Base-by-base conservation (phyloP, 2,888 invertebrate genomes). In the Hedya salicella region DNA sequence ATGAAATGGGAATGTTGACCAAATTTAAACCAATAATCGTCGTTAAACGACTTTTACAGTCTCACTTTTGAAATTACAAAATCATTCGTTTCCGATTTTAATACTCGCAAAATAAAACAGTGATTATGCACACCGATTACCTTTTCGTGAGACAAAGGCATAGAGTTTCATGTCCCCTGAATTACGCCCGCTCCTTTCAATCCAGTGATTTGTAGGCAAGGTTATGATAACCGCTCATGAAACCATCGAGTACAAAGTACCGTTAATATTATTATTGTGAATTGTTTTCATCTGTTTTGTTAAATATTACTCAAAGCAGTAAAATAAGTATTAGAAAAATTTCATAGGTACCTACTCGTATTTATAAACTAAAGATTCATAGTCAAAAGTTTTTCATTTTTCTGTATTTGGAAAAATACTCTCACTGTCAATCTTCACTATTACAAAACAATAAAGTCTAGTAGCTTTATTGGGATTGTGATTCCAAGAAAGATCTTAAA, bases 121-220 rank as follows among this genome's bases (percentile, higher is more conserved):
- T 42, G 42, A 61, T 61, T 66, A 61, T 49, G 53, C 48, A 19
- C 61, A 66, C 48, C 48, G 40, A 46, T 60, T 61, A 59, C 52
- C 32, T 17, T 32, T 21, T 53, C 19, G 48, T 16, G 4, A 60
- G 19, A 53, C 21, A 48, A 46, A 49, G 25, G 30, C 53, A 14
- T 54, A 17, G 60, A 49, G 30, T 14, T 61, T 61, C 42, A 61
- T 60, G 66, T 39, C 60, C 54, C 60, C 42, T 66, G 53, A 60
- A 60, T 60, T 42, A 57, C 8, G 32, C 32, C 57, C 32, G 44
- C 13, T 17, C 16, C 25, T 11, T 57, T 19, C 44, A 42, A 56
- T 46, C 17, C 30, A n/a, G 44, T 57, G 44, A 57, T 46, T 57
- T 46, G 44, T 32, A 57, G 57, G 32, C 32, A 57, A 57, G 46